A percentile compares a stretch with the other conserved stretches of the same genome.
Conservation (phyloP, 2,888 invertebrate species). For the Parnassius mnemosyne region DNA sequence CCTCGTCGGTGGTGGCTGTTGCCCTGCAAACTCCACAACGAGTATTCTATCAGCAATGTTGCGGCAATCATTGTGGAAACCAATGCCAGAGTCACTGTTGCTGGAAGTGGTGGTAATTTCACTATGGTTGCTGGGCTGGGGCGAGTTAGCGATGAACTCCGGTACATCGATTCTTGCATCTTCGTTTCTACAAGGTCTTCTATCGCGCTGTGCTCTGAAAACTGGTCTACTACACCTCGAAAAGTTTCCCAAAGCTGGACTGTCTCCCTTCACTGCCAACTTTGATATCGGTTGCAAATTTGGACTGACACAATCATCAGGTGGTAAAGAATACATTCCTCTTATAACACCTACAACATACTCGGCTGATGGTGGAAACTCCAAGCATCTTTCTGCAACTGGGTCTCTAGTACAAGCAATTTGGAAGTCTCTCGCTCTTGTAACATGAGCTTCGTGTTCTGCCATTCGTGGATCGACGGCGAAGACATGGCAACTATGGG, state of each 20-base stretch:
- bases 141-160: constrained; percentile 85
- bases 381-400: constrained; percentile 88
- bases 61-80: constrained; percentile 93
- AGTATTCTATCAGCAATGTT: constrained; percentile 90
- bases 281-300: constrained; percentile 68
- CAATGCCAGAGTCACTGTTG: constrained; percentile 97
- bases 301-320: constrained; percentile 66
- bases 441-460: constrained; percentile 89
- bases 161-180: constrained; percentile 64
- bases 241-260: constrained; percentile 67
- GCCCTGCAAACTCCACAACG: constrained; percentile 86
- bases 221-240: constrained; percentile 60
- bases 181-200: constrained; percentile 59
- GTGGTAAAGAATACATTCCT: constrained; percentile 85
- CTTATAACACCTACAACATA: constrained; percentile 86
- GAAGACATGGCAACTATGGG: constrained; percentile 97
- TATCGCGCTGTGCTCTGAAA: constrained; percentile 57
- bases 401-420: constrained; percentile 91
- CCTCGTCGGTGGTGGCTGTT: constrained; percentile 54
- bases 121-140: constrained; percentile 91
- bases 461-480: constrained; percentile 93
- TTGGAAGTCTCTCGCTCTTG: constrained; percentile 91
- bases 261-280: constrained; percentile 66
- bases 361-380: constrained; percentile 93
- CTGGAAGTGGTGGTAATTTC: constrained; percentile 91